Percentiles rank a stretch among this genome's conserved stretches.
These are phyloP conservation scores for Nematopogon swammerdamellus DNA, from an alignment of 2,888 invertebrate genomes.

Conservation along the genomic window DNA sequence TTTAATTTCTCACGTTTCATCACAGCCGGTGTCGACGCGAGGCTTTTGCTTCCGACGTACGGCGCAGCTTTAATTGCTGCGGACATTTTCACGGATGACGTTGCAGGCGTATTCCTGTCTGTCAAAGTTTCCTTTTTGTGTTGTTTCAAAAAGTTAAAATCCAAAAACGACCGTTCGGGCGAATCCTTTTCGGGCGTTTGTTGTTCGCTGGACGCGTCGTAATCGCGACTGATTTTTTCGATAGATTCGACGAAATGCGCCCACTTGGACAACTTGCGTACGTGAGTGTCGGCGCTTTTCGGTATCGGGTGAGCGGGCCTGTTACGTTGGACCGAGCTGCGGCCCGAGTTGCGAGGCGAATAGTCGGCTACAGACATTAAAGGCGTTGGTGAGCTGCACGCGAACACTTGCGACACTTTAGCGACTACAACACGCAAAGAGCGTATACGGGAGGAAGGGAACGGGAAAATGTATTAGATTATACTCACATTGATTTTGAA, in stretches of 20 bases:
- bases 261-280: constrained; percentile 23
- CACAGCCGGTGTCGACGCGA: constrained; percentile 25
- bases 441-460: constrained; percentile 1
- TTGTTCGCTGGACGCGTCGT: constrained; percentile 22
- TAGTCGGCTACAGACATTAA: constrained; percentile 31
- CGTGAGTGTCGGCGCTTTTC: constrained; percentile 11
- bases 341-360: constrained; percentile 11
- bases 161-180: constrained; percentile 2
- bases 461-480: neutral
- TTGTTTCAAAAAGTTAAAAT: constrained; percentile 13
- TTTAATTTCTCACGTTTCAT: constrained; percentile 13
- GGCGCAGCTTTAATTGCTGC: constrained; percentile 12
- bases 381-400: constrained; percentile 22
- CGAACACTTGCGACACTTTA: constrained; percentile 16
- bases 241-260: constrained; percentile 30
- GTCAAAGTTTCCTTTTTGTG: constrained; percentile 17
- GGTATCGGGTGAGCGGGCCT: too few relatives aligned
- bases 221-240: constrained; percentile 22
- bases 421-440: constrained; percentile 3
- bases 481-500: too few relatives aligned
- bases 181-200: constrained; percentile 20
- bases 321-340: too few relatives aligned
- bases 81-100: constrained; percentile 18
- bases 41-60: constrained; percentile 22
- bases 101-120: constrained; percentile 16